These are phyloP conservation scores for Drosophila navojoa DNA, from an alignment of 1,140 invertebrate genomes.

Conservation along the genomic window DNA sequence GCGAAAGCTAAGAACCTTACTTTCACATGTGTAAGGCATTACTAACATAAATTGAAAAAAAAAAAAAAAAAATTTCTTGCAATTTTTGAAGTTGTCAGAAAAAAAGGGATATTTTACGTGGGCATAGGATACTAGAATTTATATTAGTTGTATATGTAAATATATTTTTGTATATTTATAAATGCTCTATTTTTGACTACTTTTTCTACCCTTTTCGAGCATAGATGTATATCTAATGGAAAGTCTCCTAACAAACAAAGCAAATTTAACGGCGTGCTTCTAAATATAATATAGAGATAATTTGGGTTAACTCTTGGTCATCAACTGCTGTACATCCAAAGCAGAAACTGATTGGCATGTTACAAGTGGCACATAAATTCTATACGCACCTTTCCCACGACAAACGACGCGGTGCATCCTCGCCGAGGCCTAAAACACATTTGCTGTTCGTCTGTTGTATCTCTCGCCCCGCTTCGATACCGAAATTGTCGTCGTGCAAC, in stretches of 20 bases:
- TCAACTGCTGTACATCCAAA: not conserved
- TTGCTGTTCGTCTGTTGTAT: not conserved
- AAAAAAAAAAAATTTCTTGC: no score
- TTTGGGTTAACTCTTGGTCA: constrained; percentile 22
- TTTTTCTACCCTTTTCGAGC: no score
- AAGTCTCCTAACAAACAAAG: constrained; percentile 35
- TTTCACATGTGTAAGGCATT: no score
- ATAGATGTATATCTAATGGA: not conserved
- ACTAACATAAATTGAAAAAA: not conserved
- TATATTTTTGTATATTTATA: not conserved
- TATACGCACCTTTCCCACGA: constrained; percentile 90
- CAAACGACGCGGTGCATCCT: constrained; percentile 86
- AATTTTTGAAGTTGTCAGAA: no score
- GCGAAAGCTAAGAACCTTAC: no score
- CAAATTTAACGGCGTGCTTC: constrained; percentile 56
- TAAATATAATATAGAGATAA: constrained; percentile 57
- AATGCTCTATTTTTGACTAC: not conserved
- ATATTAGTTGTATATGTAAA: no score
- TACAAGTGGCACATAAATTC: constrained; percentile 44
- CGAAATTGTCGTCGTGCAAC: constrained; percentile 43
- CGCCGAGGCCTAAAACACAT: constrained; percentile 45
- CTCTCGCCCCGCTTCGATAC: constrained; percentile 30
- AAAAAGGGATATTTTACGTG: no score
- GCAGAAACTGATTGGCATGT: no score
- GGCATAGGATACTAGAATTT: no score